Base-by-base conservation (phyloP, 2,797 vertebrate genomes). In the Avahi laniger region DNA sequence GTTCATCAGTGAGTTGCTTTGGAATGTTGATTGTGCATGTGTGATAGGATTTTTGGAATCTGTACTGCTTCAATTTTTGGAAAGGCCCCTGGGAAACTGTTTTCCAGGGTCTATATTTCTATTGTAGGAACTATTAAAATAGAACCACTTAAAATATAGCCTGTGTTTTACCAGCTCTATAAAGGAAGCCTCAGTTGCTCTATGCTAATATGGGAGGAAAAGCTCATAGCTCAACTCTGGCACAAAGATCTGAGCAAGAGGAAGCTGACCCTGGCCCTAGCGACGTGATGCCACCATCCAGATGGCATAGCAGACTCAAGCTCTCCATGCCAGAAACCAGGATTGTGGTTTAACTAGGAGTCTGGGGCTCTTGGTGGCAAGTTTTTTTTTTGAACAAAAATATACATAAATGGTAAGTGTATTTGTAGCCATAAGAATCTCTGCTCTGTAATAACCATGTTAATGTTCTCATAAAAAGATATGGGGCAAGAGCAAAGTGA, bases 391-490 rank as follows among this genome's bases (percentile, higher is more conserved):
- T 33, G 28, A 89, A 96, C 70, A 94, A 97, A 98, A 97, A 96
- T 97, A 96, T 88, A 94, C 91, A 93, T 97, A 97, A 98, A 97
- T 97, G 93, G 86, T 33, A 97, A 97, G 97, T 72, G 73, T 98
- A 98, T 98, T 98, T 98, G 98, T 98, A 98, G 98, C 98, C 97
- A 95, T 98, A 98, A 97, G 98, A 98, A 97, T 98, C 98, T 97
- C 97, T 97, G 98, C 97, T 98, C 97, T 97, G 98, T 98, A 98
- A 98, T 98, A 97, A 98, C 97, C 94, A 67, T 97, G 98, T 98
- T 98, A 99, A 98, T 98, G 98, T 97, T 97, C 98, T 98, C 98
- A 97, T 99, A 99, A 98, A 98, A 99, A 98, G 98, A 98, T 98
- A 98, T 97, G 96, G 98, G 65, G 94, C 97, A 98, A 97, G 97